Percentiles rank a stretch among this genome's conserved stretches.
Conservation (phyloP, 2,888 invertebrate genomes). For the Auanema freiburgensis region DNA sequence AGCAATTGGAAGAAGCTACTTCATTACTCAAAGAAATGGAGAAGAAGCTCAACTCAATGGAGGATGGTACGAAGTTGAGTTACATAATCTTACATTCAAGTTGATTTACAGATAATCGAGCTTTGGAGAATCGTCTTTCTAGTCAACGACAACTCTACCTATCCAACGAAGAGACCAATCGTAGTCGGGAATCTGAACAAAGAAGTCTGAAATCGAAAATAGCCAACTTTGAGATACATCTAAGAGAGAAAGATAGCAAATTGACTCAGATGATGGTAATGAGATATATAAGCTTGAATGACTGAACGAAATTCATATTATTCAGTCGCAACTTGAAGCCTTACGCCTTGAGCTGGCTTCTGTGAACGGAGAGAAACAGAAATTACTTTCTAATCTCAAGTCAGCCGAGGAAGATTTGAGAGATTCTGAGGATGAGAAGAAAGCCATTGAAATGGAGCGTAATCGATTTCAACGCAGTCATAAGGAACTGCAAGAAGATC, state of each 20-base stretch:
- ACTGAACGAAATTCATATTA: no score
- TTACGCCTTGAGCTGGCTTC: conserved; percentile 18
- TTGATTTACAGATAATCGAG: background rate
- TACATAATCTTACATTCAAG: background rate
- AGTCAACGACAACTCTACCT: conserved; percentile 47
- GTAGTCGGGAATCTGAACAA: conserved; percentile 34
- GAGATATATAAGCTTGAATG: no score
- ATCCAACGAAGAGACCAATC: conserved; percentile 42
- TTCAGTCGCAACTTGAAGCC: conserved; percentile 29
- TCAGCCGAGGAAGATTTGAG: conserved; percentile 19
- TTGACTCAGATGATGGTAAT: conserved; percentile 32
- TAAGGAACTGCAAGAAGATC: conserved; percentile 12
- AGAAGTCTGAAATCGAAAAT: conserved; percentile 33
- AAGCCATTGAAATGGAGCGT: conserved; percentile 11
- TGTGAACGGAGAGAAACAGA: conserved; percentile 20
- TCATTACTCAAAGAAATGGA: no score
- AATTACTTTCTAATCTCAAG: conserved; percentile 10
- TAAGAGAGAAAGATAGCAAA: conserved; percentile 45
- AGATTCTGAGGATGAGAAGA: conserved; percentile 20
- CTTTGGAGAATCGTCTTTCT: conserved; percentile 32
- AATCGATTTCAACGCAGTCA: conserved; percentile 6
- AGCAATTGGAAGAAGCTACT: no score
- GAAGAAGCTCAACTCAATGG: no score
- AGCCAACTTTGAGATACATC: conserved; percentile 36
- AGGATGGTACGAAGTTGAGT: no score